Evolutionary conservation across 2,888 invertebrate genomes (phyloP).

Genomic region (Camptogramma bilineatum): DNA sequence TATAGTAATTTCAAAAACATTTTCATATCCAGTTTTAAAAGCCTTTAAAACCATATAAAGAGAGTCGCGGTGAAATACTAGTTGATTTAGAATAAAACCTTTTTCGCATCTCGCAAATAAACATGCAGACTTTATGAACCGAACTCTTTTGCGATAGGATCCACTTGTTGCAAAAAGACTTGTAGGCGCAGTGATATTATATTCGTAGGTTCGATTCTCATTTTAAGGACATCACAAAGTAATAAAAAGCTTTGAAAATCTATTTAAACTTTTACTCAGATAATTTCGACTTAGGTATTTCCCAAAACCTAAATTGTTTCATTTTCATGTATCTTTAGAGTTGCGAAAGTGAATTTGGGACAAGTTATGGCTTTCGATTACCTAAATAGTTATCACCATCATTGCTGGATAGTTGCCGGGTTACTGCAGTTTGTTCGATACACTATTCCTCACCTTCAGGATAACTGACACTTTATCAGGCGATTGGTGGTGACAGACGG

Average conservation of each 20-base stretch:
- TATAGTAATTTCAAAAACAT: too few species aligned
- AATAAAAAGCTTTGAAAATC: too few species aligned
- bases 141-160: slow-evolving; percentile 7
- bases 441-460: slow-evolving; percentile 32
- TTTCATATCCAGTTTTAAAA: too few species aligned
- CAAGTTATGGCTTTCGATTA: too few species aligned
- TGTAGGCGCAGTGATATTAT: background rate
- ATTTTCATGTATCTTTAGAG: too few species aligned
- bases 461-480: slow-evolving; percentile 17
- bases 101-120: slow-evolving; percentile 10
- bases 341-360: too few species aligned
- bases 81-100: slow-evolving; percentile 5
- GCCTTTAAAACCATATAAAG: too few species aligned
- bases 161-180: slow-evolving; percentile 12
- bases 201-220: slow-evolving; percentile 6
- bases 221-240: too few species aligned
- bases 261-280: too few species aligned
- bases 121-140: slow-evolving; percentile 15
- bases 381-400: slow-evolving; percentile 10
- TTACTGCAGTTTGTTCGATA: slow-evolving; percentile 40
- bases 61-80: background rate
- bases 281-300: too few species aligned
- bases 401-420: slow-evolving; percentile 36
- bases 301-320: too few species aligned
- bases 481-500: background rate